Evolutionary conservation across 2,888 invertebrate genomes (phyloP).

Genomic region (Leistus spinibarbis): DNA sequence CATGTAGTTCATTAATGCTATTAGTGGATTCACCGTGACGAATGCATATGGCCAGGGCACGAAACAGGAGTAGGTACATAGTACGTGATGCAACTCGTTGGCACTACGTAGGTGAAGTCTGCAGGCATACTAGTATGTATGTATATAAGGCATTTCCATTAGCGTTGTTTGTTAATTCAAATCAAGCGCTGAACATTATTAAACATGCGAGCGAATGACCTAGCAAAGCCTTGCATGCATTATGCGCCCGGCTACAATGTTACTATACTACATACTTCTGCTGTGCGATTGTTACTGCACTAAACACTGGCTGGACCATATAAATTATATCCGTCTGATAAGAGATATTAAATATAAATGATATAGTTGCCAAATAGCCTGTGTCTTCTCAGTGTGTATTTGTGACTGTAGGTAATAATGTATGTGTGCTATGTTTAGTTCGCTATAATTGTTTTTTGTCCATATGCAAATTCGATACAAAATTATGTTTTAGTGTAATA

Average conservation of each 20-base stretch:
- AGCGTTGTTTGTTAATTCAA: slow-evolving; percentile 11
- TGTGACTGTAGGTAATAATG: neutral
- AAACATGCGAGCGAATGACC: slow-evolving; percentile 2
- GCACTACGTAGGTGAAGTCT: neutral
- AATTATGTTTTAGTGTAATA: neutral
- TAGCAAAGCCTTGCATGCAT: neutral
- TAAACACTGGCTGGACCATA: neutral
- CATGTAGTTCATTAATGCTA: neutral
- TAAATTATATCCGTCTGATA: neutral
- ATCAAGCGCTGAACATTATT: slow-evolving; percentile 8
- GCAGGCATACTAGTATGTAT: neutral
- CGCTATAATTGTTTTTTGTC: no score
- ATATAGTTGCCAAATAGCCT: neutral
- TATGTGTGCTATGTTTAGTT: neutral
- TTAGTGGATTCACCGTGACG: neutral
- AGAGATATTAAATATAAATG: neutral
- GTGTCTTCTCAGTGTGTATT: neutral
- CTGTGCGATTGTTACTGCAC: neutral
- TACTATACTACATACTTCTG: neutral
- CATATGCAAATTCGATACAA: no score
- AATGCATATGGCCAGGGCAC: neutral
- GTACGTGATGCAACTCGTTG: neutral
- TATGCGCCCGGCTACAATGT: neutral
- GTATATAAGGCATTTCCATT: neutral
- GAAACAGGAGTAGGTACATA: neutral